Evolutionary conservation across 2,113 vertebrate genomes (phyloP), one percentile per base, ranked within the genome.

Genomic region (Talpa occidentalis): DNA sequence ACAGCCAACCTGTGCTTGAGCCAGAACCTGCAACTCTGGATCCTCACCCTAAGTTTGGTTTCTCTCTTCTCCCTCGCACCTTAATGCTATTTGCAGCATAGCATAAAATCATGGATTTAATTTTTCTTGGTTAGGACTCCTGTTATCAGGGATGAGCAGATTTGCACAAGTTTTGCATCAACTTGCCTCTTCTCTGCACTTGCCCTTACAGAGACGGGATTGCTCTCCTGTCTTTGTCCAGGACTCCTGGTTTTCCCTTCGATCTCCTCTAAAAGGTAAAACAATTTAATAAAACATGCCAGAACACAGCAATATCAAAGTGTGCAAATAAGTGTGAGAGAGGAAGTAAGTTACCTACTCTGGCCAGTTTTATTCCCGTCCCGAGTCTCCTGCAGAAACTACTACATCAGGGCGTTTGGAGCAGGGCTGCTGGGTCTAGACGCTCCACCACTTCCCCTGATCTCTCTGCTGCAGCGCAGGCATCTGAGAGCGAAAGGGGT

Each of bases 181-280:
- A 32, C 3, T 5, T 9, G 2, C 54, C 52, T 81, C 30, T 56
- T 87, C 30, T 74, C 47, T 76, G 47, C 64, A 70, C 37, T 79
- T 79, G 67, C 52, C 40, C 84, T 78, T 52, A 72, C 40, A 62
- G 72, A 84, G 52, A 49, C 30, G 77, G 15, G 6, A 56, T 11
- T 81, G 42, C 40, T 72, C 59, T 82, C 82, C 69, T 86, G 67
- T 92, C 54, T 92, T 87, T 60, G 88, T 86, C 60, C 10, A 30
- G 7, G 37, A 72, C 24, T 44, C 15, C 26, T 56, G 62, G 35
- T 44, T 52, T 47, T 26, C 54, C 49, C n/a, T 69, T 80, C 67
- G n/a, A 10, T 84, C 86, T 84, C 40, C 52, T 91, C 60, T n/a
- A 52, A 80, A 89, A 69, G 32, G 67, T 78, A 44, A 92, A 94